Evolutionary conservation across 2,888 invertebrate genomes (phyloP).

Genomic region (Chrysodeixis includens): DNA sequence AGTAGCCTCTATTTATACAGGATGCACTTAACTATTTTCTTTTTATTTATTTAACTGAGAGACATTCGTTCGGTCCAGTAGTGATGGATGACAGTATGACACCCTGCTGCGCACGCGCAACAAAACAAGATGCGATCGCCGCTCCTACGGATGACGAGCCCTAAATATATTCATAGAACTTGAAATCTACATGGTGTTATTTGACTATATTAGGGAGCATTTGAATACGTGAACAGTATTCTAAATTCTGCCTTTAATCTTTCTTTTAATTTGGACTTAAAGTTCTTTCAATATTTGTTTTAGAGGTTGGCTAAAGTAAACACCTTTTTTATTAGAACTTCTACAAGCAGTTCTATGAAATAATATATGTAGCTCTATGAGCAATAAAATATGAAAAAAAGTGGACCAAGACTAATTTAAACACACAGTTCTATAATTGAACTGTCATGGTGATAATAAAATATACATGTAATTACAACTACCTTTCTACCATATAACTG

Average conservation of each 20-base stretch:
- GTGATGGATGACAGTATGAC: constrained; percentile 67
- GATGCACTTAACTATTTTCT: constrained; percentile 27
- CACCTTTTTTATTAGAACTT: no score
- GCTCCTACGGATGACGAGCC: constrained; percentile 59
- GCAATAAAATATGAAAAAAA: constrained; percentile 46
- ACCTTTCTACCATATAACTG: constrained; percentile 14
- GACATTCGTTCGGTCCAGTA: constrained; percentile 39
- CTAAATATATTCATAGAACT: constrained; percentile 72
- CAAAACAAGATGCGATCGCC: constrained; percentile 1
- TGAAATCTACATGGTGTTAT: constrained; percentile 38
- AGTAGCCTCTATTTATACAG: constrained; percentile 28
- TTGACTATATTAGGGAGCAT: constrained; percentile 40
- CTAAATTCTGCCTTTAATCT: background rate
- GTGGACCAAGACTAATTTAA: constrained; percentile 17
- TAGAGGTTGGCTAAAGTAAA: no score
- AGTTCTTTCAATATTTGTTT: background rate
- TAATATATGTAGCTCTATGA: no score
- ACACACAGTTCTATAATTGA: constrained; percentile 27
- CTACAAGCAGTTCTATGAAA: no score
- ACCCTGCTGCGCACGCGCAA: constrained; percentile 55
- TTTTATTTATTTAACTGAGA: constrained; percentile 27
- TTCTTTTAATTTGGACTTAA: background rate
- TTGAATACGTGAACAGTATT: constrained; percentile 17
- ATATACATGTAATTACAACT: constrained; percentile 12
- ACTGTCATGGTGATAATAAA: constrained; percentile 27